These are phyloP conservation scores for Cerceris ruficornis DNA, from an alignment of 2,888 invertebrate species.

Conservation along the genomic window DNA sequence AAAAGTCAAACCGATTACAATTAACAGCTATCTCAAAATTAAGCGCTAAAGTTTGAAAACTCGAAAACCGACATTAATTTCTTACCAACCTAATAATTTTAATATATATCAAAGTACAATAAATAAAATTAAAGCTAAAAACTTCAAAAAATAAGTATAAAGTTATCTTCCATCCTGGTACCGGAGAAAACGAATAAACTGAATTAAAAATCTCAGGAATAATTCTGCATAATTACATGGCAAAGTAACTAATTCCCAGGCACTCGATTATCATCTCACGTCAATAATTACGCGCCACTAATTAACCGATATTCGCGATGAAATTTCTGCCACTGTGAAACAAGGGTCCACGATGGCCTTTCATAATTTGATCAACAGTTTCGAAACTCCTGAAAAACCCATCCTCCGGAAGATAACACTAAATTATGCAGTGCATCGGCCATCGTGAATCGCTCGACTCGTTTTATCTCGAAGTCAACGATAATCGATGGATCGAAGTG, in stretches of 20 bases:
- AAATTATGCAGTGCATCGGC: constrained; percentile 38
- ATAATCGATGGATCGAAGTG: too few species aligned
- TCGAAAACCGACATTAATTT: too few species aligned
- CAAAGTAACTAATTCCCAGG: neutral
- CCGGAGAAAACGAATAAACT: neutral
- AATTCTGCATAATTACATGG: neutral
- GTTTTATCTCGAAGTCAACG: neutral
- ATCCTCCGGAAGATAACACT: constrained; percentile 28
- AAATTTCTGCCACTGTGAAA: neutral
- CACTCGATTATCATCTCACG: constrained; percentile 16
- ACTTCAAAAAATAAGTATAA: too few species aligned
- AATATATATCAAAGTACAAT: too few species aligned
- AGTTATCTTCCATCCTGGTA: too few species aligned
- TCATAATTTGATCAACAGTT: constrained; percentile 24
- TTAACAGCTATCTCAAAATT: too few species aligned
- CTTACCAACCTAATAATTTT: too few species aligned
- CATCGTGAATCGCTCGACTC: constrained; percentile 9
- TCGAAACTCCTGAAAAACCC: constrained; percentile 18
- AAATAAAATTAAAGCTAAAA: too few species aligned
- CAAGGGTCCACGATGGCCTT: neutral
- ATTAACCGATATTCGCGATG: constrained; percentile 16
- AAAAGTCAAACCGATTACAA: too few species aligned
- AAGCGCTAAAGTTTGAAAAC: too few species aligned
- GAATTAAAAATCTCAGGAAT: neutral
- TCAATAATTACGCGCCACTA: constrained; percentile 13